phyloP scores from a whole-genome alignment of 2,888 invertebrate genomes.

The Nymphalis polychloros region DNA sequence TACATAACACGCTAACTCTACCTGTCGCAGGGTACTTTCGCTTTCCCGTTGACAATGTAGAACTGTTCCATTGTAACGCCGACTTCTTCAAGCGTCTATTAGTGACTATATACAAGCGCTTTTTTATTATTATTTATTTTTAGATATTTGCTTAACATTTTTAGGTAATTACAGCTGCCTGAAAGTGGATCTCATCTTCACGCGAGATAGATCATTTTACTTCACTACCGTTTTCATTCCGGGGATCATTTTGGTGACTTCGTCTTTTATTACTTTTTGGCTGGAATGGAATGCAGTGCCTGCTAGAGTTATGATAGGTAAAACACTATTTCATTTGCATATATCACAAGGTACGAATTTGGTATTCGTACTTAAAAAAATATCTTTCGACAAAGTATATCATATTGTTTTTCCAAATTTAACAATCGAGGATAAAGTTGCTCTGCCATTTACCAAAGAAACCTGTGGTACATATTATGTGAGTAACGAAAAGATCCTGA shows the following conservation, averaged over 20 bases:
- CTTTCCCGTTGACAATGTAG: slow-evolving; percentile 62
- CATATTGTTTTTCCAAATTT: neutral
- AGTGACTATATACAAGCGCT: slow-evolving; percentile 44
- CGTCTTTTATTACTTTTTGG: slow-evolving; percentile 98
- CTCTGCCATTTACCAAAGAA: neutral
- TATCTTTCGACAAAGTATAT: neutral
- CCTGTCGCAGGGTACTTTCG: slow-evolving; percentile 59
- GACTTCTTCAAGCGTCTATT: slow-evolving; percentile 16
- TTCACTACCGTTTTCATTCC: slow-evolving; percentile 98
- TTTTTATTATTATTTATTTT: slow-evolving; percentile 53
- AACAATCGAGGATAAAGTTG: slow-evolving; percentile 3
- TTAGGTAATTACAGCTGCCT: slow-evolving; percentile 98
- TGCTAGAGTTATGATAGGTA: slow-evolving; percentile 97
- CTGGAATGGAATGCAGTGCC: slow-evolving; percentile 98
- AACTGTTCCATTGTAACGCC: slow-evolving; percentile 42
- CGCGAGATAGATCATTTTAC: slow-evolving; percentile 97
- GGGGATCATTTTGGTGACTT: slow-evolving; percentile 97
- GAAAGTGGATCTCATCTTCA: slow-evolving; percentile 95
- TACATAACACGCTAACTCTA: slow-evolving; percentile 67
- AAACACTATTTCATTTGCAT: slow-evolving; percentile 54
- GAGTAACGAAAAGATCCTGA: neutral
- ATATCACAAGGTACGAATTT: neutral
- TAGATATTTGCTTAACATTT: slow-evolving; percentile 74
- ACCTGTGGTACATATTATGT: neutral
- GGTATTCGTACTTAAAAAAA: neutral